A percentile compares a stretch with the other conserved stretches of the same genome.
phyloP scores from a whole-genome alignment of 2,113 vertebrate species.

The Canis aureus region DNA sequence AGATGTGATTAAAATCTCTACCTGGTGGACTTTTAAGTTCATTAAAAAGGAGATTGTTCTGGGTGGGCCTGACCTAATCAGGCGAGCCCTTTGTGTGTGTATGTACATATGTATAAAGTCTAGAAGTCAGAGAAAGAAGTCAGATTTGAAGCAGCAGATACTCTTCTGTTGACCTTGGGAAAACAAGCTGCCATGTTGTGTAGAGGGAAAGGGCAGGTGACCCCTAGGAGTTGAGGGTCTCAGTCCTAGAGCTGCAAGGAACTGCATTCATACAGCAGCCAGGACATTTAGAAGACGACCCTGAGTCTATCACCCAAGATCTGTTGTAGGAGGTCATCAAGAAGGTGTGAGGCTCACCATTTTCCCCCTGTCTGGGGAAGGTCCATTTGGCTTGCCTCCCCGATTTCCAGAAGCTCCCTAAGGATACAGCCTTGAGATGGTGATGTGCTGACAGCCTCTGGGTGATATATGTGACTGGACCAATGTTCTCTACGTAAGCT shows the following conservation, averaged over 20 bases:
- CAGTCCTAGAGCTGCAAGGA: not conserved
- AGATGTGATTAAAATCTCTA: not conserved
- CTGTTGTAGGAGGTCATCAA: not conserved
- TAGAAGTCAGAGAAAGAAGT: not conserved
- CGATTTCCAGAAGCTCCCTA: not conserved
- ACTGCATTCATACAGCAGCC: not conserved
- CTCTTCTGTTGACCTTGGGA: not conserved
- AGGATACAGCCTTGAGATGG: not conserved
- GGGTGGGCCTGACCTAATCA: not conserved
- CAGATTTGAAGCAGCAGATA: not conserved
- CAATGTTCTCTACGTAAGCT: not conserved
- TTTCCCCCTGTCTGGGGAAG: not conserved
- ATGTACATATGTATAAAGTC: too few species aligned
- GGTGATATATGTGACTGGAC: not conserved
- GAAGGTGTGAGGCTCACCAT: not conserved
- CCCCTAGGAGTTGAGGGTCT: not conserved
- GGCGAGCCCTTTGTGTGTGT: not conserved
- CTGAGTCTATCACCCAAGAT: rapidly evolving
- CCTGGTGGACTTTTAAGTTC: not conserved
- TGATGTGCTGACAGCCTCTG: not conserved
- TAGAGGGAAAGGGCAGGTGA: rapidly evolving
- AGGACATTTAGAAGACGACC: not conserved
- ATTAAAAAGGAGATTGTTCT: not conserved
- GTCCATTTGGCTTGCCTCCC: not conserved
- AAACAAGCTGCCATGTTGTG: rapidly evolving